Evolutionary conservation across 1,140 invertebrate genomes (phyloP).

Genomic region (Cydia fagiglandana): DNA sequence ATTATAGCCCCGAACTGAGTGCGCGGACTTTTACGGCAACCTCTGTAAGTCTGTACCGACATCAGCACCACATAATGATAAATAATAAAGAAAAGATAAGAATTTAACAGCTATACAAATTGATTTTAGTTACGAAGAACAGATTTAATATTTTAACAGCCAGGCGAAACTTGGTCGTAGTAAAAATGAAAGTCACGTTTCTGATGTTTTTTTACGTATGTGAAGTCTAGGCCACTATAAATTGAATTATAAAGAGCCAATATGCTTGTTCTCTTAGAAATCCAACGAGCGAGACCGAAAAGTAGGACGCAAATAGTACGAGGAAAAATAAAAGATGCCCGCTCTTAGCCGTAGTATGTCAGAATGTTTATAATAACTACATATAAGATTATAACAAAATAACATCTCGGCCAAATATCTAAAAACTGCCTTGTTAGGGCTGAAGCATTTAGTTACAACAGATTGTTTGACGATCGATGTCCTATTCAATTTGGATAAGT

Average conservation of each 20-base stretch:
- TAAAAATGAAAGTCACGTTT: constrained; percentile 22
- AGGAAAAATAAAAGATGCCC: constrained; percentile 14
- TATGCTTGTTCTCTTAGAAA: neutral
- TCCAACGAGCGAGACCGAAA: neutral
- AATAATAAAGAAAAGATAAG: neutral
- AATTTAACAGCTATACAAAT: neutral
- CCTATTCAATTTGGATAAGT: no score
- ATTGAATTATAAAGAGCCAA: constrained; percentile 18
- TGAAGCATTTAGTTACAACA: no score
- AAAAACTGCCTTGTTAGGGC: no score
- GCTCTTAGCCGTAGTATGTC: neutral
- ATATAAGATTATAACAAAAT: no score
- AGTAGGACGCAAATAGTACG: constrained; percentile 18
- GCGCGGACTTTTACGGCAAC: constrained; percentile 17
- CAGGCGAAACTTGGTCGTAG: neutral
- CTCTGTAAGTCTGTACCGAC: neutral
- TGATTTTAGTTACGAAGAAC: constrained; percentile 12
- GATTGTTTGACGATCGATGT: no score
- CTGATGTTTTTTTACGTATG: neutral
- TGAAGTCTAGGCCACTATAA: constrained; percentile 24
- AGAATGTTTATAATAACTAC: no score
- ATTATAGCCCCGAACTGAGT: constrained; percentile 30
- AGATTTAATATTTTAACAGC: neutral
- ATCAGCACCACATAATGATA: neutral
- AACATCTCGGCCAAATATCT: no score